A percentile compares a stretch with the other conserved stretches of the same genome.
Evolutionary conservation across 2,113 vertebrate species (phyloP).

Genomic region (Abramis brama): DNA sequence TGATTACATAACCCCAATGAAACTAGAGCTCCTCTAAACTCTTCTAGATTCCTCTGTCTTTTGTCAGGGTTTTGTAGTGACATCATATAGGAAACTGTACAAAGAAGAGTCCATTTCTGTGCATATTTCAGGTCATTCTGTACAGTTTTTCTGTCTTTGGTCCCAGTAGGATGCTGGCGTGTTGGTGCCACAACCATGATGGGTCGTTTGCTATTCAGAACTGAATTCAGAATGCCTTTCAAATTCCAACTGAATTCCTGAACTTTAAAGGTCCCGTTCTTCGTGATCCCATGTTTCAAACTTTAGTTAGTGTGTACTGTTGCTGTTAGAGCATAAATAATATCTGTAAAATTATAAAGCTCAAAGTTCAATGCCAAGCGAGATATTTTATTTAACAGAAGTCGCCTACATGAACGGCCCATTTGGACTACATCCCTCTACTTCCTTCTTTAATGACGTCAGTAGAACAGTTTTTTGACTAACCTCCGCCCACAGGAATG

Average conservation of each 20-base stretch:
- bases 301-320: too few species aligned
- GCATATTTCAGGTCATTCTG: not conserved
- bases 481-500: too few species aligned
- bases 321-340: too few species aligned
- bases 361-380: too few species aligned
- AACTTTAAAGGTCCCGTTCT: too few species aligned
- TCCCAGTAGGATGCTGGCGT: not conserved
- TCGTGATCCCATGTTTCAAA: too few species aligned
- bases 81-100: conserved; percentile 22
- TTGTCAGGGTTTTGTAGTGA: conserved; percentile 43
- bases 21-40: conserved; percentile 25
- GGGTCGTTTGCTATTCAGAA: not conserved
- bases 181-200: not conserved
- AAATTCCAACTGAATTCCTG: not conserved
- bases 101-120: not conserved
- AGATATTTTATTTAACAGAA: too few species aligned
- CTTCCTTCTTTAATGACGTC: too few species aligned
- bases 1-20: conserved; percentile 44
- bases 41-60: conserved; percentile 27
- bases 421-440: too few species aligned
- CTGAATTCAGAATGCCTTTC: not conserved
- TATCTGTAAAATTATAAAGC: too few species aligned
- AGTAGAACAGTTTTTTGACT: too few species aligned
- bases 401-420: too few species aligned
- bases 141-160: conserved; percentile 1